Base-by-base conservation (phyloP, 2,113 vertebrate genomes). In the Calcarius ornatus region DNA sequence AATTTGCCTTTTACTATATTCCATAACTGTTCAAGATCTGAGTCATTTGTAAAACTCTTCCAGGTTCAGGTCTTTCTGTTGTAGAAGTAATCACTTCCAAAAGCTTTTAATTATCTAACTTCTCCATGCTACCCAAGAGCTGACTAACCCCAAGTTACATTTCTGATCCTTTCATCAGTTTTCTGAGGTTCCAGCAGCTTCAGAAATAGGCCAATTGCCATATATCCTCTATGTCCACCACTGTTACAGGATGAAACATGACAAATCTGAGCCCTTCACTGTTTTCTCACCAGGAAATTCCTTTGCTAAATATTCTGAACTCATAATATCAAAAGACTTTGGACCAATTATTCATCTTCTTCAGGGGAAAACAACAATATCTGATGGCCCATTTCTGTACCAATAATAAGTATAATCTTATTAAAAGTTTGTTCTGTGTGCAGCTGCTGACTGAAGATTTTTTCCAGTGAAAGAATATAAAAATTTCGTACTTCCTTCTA, bases 31-130 rank as follows among this genome's bases (percentile, higher is more conserved):
- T 90, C 48, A 80, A 94, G 53, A 72, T 65, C 50, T 88, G 85
- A 90, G 54, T 88, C 3, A 88, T 93, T 76, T 80, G 8, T 81
- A 81, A 94, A 96, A 81, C 37, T 89, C 60, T 71, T 91, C 63
- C 65, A 91, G 40, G 31, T 90, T 79, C 70, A 80, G 50, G 50
- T 69, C 54, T 82, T 93, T 76, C 75, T 92, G 25, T 53, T 80
- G n/a, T 15, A 65, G 37, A 88, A 85, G 11, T 53, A 85, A 93
- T 69, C 53, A 64, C 15, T 79, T 82, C n/a, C 60, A 88, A 83
- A 70, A 86, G 38, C 42, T 84, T 92, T 93, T 88, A 88, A 92
- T 92, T 85, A 88, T 69, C 53, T 64, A 64, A 60, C 30, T 82
- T 92, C 40, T 80, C 42, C 31, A 43, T 38, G 48, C 40, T 75